Evolutionary conservation across 2,797 vertebrate genomes (phyloP).

Genomic region (Gadopsis marmoratus): DNA sequence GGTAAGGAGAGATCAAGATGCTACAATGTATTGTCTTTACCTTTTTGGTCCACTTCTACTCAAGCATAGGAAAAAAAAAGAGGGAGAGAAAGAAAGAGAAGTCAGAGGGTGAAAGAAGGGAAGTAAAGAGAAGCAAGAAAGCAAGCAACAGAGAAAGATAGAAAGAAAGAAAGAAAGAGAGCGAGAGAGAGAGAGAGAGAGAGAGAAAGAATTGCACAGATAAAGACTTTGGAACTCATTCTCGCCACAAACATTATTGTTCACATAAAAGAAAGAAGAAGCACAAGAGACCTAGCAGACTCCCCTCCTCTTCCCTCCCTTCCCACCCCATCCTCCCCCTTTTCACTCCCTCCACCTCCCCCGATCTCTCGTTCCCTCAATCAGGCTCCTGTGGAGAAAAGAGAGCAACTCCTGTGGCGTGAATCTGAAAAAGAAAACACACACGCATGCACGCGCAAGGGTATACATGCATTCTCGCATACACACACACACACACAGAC

Average conservation of each 20-base stretch:
- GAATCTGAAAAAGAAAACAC: conserved; percentile 83
- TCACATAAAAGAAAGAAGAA: conserved; percentile 68
- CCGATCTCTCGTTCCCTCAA: conserved; percentile 69
- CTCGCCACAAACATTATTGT: conserved; percentile 74
- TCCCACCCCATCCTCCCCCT: background rate
- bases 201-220: conserved; percentile 77
- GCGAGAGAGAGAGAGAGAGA: conserved; percentile 48
- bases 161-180: conserved; percentile 42
- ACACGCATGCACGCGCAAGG: conserved; percentile 63
- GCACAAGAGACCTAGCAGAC: conserved; percentile 49
- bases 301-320: conserved; percentile 16
- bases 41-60: conserved; percentile 99
- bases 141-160: conserved; percentile 74
- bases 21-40: conserved; percentile 93
- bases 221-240: conserved; percentile 79
- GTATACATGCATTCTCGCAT: conserved; percentile 3
- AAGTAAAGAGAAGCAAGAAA: conserved; percentile 75
- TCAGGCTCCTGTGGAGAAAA: conserved; percentile 85
- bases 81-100: conserved; percentile 91
- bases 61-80: conserved; percentile 94
- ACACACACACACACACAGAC: conserved; percentile 17
- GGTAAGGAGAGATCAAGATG: conserved; percentile 85
- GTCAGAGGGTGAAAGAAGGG: conserved; percentile 91
- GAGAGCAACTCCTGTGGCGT: conserved; percentile 81
- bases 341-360: conserved; percentile 8